These are phyloP conservation scores for Dichetophora obliterata DNA, from an alignment of 2,888 invertebrate genomes.

Conservation along the genomic window DNA sequence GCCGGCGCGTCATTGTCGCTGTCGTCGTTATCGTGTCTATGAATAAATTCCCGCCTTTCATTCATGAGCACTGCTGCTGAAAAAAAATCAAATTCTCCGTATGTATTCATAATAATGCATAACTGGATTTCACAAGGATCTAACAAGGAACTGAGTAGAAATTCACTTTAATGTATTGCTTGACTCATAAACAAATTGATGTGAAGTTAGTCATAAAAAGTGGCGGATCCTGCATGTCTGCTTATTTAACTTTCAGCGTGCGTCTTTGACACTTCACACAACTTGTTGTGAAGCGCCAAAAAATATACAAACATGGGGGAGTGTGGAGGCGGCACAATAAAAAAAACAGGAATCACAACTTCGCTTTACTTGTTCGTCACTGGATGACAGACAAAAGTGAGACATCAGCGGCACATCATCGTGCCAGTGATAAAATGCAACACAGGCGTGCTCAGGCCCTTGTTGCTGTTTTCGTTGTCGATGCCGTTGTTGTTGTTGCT, in stretches of 20 bases:
- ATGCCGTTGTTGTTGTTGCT: conserved; percentile 25
- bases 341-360: neutral
- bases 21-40: conserved; percentile 9
- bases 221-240: neutral
- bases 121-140: neutral
- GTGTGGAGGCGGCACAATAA: neutral
- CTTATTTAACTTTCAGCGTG: neutral
- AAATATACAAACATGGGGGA: neutral
- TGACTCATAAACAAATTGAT: conserved; percentile 49
- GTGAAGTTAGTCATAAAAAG: conserved; percentile 49
- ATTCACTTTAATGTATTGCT: conserved; percentile 29
- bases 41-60: neutral
- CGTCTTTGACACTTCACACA: neutral
- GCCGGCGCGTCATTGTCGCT: neutral
- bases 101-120: neutral
- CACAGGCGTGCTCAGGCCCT: neutral
- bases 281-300: neutral
- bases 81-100: neutral
- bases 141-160: neutral
- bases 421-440: conserved; percentile 10
- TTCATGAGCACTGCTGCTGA: neutral
- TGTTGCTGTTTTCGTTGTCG: conserved; percentile 10
- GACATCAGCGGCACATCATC: neutral
- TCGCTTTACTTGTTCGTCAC: conserved; percentile 5
- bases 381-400: neutral